phyloP scores from a whole-genome alignment of 2,797 vertebrate genomes.

The Myotis pilosus region DNA sequence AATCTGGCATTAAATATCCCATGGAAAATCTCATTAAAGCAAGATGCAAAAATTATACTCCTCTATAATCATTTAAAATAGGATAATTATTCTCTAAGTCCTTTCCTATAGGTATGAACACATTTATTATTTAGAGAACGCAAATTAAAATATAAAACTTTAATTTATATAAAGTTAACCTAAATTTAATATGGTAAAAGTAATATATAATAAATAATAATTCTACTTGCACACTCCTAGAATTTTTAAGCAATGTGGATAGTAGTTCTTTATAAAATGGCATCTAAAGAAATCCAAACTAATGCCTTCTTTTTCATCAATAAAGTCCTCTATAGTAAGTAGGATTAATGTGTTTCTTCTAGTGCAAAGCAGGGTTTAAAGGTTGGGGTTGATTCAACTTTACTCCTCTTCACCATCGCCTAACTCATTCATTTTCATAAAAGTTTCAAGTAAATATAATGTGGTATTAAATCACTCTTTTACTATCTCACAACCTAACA shows the following conservation, averaged over 20 bases:
- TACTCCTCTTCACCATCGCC: background rate
- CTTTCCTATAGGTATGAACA: conserved; percentile 35
- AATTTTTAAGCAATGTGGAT: conserved; percentile 34
- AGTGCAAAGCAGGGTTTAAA: background rate
- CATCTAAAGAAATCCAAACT: conserved; percentile 15
- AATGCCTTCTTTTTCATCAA: background rate
- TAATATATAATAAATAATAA: background rate
- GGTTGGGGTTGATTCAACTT: background rate
- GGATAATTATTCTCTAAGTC: conserved; percentile 30
- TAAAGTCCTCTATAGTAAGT: background rate
- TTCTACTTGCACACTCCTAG: background rate
- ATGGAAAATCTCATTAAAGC: conserved; percentile 51
- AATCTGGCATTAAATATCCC: conserved; percentile 52
- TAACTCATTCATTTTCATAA: background rate
- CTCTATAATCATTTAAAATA: conserved; percentile 43
- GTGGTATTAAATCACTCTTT: background rate
- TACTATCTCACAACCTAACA: background rate
- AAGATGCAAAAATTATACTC: conserved; percentile 54
- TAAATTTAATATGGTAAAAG: background rate
- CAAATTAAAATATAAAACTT: conserved; percentile 1
- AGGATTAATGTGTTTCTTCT: background rate
- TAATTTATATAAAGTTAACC: conserved; percentile 33
- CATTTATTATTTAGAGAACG: background rate
- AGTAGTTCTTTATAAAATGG: background rate
- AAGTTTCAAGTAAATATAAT: conserved; percentile 34